Base-by-base conservation (phyloP, 37 sponge, comb jelly and placozoan genomes). In the Halisarca cf. caerulea region DNA sequence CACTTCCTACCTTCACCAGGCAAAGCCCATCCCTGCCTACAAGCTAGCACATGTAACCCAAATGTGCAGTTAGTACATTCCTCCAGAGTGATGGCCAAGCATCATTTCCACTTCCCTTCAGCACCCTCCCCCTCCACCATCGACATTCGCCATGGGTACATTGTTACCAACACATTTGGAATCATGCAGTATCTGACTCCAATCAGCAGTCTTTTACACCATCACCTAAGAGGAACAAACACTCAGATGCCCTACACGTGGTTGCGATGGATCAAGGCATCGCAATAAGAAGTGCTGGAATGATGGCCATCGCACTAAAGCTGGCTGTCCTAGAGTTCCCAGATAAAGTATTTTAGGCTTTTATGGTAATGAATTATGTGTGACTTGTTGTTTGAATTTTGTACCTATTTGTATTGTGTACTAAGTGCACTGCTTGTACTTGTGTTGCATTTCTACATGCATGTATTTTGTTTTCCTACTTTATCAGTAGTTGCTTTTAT, bases 61-160 rank as follows among this genome's bases (percentile, higher is more conserved):
- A 84, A 84, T 84, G 84, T 84, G 72, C 64, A 2, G 47, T 28
- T 57, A 74, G 54, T 84, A 59, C 27, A 84, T 84, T 24, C 60
- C 84, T 64, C 57, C 43, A 20, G 84, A 72, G 15, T 3, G 72
- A 57, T 84, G 84, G 84, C 84, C 66, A 64, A 15, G 66, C 66
- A 24, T 9, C 27, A 64, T 64, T 23, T 24, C 66, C 8, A 14
- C 66, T 64, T 7, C 9, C 8, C 66, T 23, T 23, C 66, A 64
- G 66, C 57, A 55, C 17, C 57, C 57, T 20, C 57, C 57, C 11
- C 11, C 17, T 55, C 57, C 57, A 55, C 57, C 57, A 55, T 17
- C 57, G 17, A 55, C 57, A 55, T 17, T 17, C 17, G 57, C 57
- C 17, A 20, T 17, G 11, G 57, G 57, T 55, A 55, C 57, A 20